Evolutionary conservation across 2,113 vertebrate genomes (phyloP), one percentile per base, ranked within the genome.

Genomic region (Glaucomys volans): DNA sequence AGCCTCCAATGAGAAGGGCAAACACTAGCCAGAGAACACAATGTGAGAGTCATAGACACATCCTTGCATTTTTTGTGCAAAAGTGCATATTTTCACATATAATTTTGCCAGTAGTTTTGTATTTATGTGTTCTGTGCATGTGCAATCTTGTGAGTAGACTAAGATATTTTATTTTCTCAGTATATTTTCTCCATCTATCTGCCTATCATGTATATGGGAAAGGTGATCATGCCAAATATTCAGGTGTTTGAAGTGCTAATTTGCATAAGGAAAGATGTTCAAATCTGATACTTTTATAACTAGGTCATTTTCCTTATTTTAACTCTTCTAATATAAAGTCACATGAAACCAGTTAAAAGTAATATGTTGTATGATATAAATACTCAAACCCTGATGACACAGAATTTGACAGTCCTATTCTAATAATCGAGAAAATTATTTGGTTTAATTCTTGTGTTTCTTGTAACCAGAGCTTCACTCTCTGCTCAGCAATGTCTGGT

Each of bases 1-100:
- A 99, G 98, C 98, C 99, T 98, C 98, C 79, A 98, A 98, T 98
- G 98, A 98, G 98, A 98, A 99, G 98, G 97, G 98, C 98, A 98
- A 98, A 99, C 98, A 98, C 98, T 98, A 98, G 97, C 98, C 97
- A 97, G 98, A 98, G 98, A 98, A 97, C 97, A 98, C 97, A 98
- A 96, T 90, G 89, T 95, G 94, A 97, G 96, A 98, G 98, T 97
- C 97, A 97, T 94, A 88, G 89, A 94, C 88, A 97, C 96, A 96
- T 97, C 95, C 76, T 89, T 92, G 96, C 88, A 59, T 89, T 91
- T 91, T 89, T 80, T 95, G 93, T 69, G 28, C 80, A 86, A 97
- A 96, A 97, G n/a, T 95, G 77, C 35, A 8, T 93, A 90, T 87
- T 92, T 97, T 95, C 40, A 95, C 13, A 35, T 64, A 75, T 44